phyloP scores from a whole-genome alignment of 2,113 vertebrate species.

The Silurus glanis region DNA sequence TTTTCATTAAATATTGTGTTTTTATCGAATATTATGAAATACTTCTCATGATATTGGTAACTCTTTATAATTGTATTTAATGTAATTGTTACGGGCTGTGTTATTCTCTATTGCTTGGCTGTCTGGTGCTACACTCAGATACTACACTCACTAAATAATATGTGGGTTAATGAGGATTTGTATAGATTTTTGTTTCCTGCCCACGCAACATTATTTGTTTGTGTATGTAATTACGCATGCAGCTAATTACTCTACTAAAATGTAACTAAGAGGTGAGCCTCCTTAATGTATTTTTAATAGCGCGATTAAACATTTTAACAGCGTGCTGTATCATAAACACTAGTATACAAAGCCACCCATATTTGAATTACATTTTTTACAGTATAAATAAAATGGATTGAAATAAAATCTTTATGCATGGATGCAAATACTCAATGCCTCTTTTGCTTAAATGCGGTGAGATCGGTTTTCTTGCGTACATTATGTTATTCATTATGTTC shows the following conservation, averaged over 20 bases:
- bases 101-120: background rate
- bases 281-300: background rate
- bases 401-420: background rate
- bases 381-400: conserved; percentile 6
- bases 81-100: background rate
- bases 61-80: background rate
- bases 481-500: background rate
- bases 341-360: background rate
- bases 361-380: background rate
- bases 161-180: conserved; percentile 6
- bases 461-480: background rate
- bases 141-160: background rate
- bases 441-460: background rate
- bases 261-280: background rate
- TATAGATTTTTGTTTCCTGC: background rate
- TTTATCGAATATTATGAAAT: background rate
- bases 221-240: background rate
- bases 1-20: conserved; percentile 4
- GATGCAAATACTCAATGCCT: no score
- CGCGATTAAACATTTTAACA: background rate
- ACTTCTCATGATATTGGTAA: background rate
- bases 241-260: background rate
- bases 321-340: background rate
- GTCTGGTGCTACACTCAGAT: background rate
- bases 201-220: background rate